phyloP scores from a whole-genome alignment of 1,140 invertebrate species.

The Branchinecta lynchi region DNA sequence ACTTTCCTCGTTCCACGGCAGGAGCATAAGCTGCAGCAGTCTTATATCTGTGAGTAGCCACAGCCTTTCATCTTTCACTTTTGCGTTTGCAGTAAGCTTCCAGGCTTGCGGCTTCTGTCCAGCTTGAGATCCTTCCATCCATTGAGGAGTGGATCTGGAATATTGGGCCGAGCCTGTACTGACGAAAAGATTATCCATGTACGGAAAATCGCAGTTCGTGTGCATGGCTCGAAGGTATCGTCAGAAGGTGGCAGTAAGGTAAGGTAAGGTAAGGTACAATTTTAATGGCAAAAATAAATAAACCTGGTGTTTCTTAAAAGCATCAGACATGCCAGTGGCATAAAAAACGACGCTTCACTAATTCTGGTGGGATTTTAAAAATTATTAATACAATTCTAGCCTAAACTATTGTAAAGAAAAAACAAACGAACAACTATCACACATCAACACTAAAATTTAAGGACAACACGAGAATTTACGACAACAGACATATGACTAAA shows the following conservation, averaged over 20 bases:
- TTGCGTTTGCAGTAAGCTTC: constrained; percentile 9
- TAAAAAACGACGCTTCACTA: too few relatives aligned
- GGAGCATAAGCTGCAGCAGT: constrained; percentile 4
- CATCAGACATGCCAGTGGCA: too few relatives aligned
- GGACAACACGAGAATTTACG: too few relatives aligned
- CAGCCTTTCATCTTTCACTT: constrained; percentile 9
- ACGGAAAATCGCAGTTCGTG: background rate
- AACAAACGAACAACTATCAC: too few relatives aligned
- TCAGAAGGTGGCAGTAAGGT: constrained; percentile 4
- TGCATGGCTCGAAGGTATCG: constrained; percentile 8
- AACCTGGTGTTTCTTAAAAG: too few relatives aligned
- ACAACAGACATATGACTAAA: too few relatives aligned
- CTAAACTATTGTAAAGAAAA: too few relatives aligned
- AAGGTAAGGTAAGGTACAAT: too few relatives aligned
- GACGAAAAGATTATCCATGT: constrained; percentile 6
- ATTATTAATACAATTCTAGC: too few relatives aligned
- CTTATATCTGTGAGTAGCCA: background rate
- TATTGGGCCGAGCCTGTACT: constrained; percentile 3
- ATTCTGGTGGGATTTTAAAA: too few relatives aligned
- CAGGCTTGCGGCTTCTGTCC: background rate
- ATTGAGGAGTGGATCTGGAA: constrained; percentile 5
- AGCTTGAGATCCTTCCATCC: constrained; percentile 4
- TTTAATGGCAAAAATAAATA: too few relatives aligned
- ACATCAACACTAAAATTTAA: too few relatives aligned
- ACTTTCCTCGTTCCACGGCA: constrained; percentile 7